Base-by-base conservation (phyloP, 2,797 vertebrate species). In the Aplochiton taeniatus region DNA sequence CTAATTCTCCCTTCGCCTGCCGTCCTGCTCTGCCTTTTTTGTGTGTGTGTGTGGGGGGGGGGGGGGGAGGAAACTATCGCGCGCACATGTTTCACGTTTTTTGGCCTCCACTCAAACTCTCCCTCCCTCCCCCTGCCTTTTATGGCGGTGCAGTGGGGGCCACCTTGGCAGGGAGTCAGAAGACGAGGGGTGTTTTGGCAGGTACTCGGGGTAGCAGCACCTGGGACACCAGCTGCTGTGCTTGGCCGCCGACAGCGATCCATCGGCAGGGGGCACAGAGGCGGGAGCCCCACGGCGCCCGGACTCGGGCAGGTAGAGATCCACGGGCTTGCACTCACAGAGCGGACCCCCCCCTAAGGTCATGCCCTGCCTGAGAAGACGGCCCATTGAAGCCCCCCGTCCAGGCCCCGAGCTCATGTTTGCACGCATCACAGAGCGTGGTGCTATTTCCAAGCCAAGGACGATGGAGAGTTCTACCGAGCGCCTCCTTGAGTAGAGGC, bases 141-240 rank as follows among this genome's bases (percentile, higher is more conserved):
- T 55, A 1, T 53, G 11, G 11, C 9, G 31, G 65, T 12, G 41
- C 48, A 44, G 46, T 10, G 49, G 50, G 60, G 51, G 60, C 48
- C 71, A 58, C 54, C 61, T 79, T 78, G 81, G 75, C 72, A 55
- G 1, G 0, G 45, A 66, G 70, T 80, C 67, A 5, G 46, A 59
- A n/a, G 8, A 51, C 50, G 17, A 54, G 60, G 11, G 4, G 46
- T 18, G 49, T 74, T 74, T 76, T 84, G 74, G 73, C 71, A 70
- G 55, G 42, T 55, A 53, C 20, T 50, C 66, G 68, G 65, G 55
- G 42, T 47, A 44, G 1, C 7, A 42, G 58, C 78, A 81, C 77
- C 74, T 83, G 79, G 69, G 16, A 62, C 19, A 49, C 67, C 79
- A 73, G 78, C 79, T 83, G 81, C 70, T 71, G 48, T 9, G 52